Evolutionary conservation across 2,888 invertebrate genomes (phyloP), one percentile per base, ranked within the genome.

Genomic region (Pristionchus exspectatus): DNA sequence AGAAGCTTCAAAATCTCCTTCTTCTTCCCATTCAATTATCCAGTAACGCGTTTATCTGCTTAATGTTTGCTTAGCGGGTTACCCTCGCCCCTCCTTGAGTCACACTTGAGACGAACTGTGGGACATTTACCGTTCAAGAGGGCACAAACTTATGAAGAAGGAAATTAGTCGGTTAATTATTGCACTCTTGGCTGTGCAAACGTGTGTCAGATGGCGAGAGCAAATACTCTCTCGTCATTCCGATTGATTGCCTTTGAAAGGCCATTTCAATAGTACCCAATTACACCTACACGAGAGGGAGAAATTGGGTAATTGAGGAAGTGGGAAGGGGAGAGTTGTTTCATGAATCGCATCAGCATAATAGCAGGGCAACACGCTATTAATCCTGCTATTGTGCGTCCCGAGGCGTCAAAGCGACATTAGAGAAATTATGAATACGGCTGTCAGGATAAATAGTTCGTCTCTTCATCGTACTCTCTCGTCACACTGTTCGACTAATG

Each of bases 171-270:
- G 69, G 69, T 72, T 30, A 72, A 30, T 30, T 72, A 72, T 14
- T 72, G 69, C 69, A 66, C 27, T 50, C 44, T 50, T 9, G 9
- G 44, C 44, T 66, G 24, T 7, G 66, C 24, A 72, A 74, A 38
- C 74, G 24, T 74, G 38, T 38, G 38, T 24, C 81, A 81, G 50
- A 27, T 14, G n/a, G 81, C 7, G 12, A 54, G 50, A 54, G 50
- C 50, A 81, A 81, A 81, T 54, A 27, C 74, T 27, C 38, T 38
- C 18, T 33, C 77, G 24, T 24, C 27, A 18, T 81, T n/a, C 14
- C 54, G 50, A 50, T 81, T 50, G 77, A 81, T 54, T 54, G 81
- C 50, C 81, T 50, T 81, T 54, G 81, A 81, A 50, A n/a, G 81
- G 54, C 27, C 50, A 33, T n/a, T 54, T 63, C 63, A 24, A 56